phyloP scores from a whole-genome alignment of 2,888 invertebrate genomes.

The Chalcis sispes region DNA sequence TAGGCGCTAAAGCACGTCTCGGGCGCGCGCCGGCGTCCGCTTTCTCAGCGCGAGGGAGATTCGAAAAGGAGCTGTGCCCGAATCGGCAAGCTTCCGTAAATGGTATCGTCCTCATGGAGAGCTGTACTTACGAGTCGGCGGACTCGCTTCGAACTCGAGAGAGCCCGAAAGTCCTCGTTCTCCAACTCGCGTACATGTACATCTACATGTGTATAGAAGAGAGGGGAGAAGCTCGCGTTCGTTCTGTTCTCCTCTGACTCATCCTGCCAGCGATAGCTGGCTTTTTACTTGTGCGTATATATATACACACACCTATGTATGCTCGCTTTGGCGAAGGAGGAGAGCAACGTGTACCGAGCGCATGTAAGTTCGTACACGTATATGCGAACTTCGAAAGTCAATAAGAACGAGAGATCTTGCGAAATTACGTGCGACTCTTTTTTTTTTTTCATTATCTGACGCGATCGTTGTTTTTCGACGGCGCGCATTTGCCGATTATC shows the following conservation, averaged over 20 bases:
- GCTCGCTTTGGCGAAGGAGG: no score
- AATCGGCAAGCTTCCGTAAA: slow-evolving; percentile 35
- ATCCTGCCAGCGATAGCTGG: slow-evolving; percentile 1
- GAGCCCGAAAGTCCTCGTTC: not conserved
- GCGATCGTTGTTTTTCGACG: not conserved
- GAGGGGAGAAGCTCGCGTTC: no score
- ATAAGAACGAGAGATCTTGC: not conserved
- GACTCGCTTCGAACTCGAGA: not conserved
- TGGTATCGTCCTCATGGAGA: slow-evolving; percentile 13
- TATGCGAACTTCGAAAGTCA: slow-evolving; percentile 2
- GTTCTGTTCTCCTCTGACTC: slow-evolving; percentile 6
- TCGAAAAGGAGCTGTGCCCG: slow-evolving; percentile 44
- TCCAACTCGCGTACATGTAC: not conserved
- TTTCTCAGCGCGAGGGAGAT: not conserved
- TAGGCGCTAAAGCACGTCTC: no score
- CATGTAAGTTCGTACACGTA: no score
- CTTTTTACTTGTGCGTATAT: not conserved
- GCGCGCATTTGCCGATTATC: not conserved
- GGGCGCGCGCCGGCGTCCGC: not conserved
- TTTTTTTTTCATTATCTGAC: slow-evolving; percentile 14
- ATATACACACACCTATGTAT: no score
- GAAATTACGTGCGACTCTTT: not conserved
- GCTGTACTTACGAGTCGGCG: not conserved
- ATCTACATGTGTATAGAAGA: not conserved
- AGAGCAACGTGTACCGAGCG: no score